Evolutionary conservation across 2,113 vertebrate genomes (phyloP), one percentile per base, ranked within the genome.

Genomic region (Cervus canadensis): DNA sequence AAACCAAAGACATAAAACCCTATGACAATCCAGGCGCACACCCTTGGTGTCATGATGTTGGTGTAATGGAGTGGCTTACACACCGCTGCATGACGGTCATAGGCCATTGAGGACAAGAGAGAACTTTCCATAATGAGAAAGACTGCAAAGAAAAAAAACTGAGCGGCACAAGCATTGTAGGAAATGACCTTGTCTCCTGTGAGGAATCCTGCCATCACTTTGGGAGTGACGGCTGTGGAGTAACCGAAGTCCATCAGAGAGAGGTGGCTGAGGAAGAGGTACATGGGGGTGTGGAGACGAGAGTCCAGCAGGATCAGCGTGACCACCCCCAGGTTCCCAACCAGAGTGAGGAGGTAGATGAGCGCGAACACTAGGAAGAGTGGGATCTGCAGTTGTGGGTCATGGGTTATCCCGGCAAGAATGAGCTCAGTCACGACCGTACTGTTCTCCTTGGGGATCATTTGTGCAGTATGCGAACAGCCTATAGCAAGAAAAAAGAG

Each of bases 281-380:
- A 36, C 36, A 36, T 36, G 36, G 36, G 36, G 36, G 36, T 36
- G 36, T 36, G 36, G 36, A 36, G 36, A 36, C 36, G 36, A 36
- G 36, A 36, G 36, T 36, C 36, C 36, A 36, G 36, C 36, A 36
- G 36, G 36, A 36, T 36, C 36, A 67, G 6, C 15, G 19, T 7
- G 13, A 23, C 25, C 60, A n/a, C 52, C 43, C n/a, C 74, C 78
- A 83, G 10, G 59, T 59, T 83, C 17, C 60, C 78, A 36, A 36
- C 3, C 52, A 83, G 50, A 17, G 87, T 59, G 78, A 89, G 23
- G 62, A 95, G 40, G 60, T 40, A 40, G 52, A 89, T 17, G 78
- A 95, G 62, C 0, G 14, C 0, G 7, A 64, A 64, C 14, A 17
- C 30, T 4, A n/a, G 30, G 8, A 64, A 64, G 23, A 59, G 59